Evolutionary conservation across 2,113 vertebrate species (phyloP), one percentile per base, ranked within the genome.

Genomic region (Nannospalax galili): DNA sequence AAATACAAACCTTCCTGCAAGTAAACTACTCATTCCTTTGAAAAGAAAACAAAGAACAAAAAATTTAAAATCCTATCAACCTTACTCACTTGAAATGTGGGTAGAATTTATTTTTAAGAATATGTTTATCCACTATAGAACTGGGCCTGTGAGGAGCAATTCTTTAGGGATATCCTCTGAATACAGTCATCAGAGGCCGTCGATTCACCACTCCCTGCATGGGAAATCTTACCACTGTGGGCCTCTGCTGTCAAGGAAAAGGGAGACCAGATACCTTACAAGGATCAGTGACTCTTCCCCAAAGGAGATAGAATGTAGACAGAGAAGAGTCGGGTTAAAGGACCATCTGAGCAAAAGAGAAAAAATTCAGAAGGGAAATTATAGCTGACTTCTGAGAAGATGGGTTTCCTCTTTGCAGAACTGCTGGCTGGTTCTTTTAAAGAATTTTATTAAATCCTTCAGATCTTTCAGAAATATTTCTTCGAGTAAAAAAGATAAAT

Each of bases 361-460:
- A 52, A 37, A 96, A 88, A 78, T 92, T 88, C 5, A 42, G 75
- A 75, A 93, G 45, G 17, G 37, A 92, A 92, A 85, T 95, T 78
- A 82, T 86, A 96, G 52, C 82, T 96, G 93, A 60, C 94, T 96
- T 97, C 96, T 97, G 85, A 96, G 94, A 82, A 73, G 90, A 77
- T 90, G 58, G 92, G 94, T 90, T 98, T 98, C 97, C 90, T 96
- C 96, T 97, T 92, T 95, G 45, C 42, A 92, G 81, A 89, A 88
- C 77, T 86, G 30, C 40, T 86, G 69, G 78, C 67, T 96, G 79
- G 86, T 88, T 97, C 89, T 97, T 98, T 97, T 97, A 91, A 84
- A 92, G 58, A 98, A 78, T 72, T 82, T 28, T 88, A 80, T 95
- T 98, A 97, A 98, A 97, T 95, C 90, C 75, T 96, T 98, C 92